phyloP scores from a whole-genome alignment of 2,113 vertebrate species.

The Cepphus grylle region DNA sequence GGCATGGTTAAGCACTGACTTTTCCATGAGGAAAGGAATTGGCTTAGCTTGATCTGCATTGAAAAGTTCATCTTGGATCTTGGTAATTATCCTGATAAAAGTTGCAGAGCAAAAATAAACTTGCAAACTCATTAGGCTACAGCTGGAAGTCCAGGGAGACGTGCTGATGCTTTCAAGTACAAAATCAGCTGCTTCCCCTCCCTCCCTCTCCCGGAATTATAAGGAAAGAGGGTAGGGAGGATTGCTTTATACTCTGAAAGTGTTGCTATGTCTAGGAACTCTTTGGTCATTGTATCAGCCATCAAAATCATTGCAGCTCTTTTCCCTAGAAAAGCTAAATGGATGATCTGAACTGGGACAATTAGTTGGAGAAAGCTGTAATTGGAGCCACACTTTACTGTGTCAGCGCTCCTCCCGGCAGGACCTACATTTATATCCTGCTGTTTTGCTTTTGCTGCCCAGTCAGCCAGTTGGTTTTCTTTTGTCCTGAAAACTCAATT shows the following conservation, averaged over 20 bases:
- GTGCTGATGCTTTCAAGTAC: background rate
- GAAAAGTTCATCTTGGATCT: background rate
- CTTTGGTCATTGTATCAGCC: background rate
- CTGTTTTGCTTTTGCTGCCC: constrained; percentile 4
- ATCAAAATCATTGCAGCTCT: background rate
- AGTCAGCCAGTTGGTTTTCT: background rate
- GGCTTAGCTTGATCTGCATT: background rate
- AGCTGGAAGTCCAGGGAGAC: background rate
- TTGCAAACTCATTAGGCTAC: background rate
- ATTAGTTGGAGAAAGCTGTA: background rate
- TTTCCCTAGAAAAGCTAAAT: background rate
- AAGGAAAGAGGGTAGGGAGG: background rate
- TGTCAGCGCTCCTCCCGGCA: background rate
- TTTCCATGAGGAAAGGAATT: background rate
- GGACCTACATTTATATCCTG: background rate
- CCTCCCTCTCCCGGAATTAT: background rate
- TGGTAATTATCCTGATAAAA: constrained; percentile 25
- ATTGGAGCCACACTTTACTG: background rate
- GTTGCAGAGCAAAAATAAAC: background rate
- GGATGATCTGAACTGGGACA: background rate
- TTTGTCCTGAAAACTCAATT: background rate
- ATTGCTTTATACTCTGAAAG: background rate
- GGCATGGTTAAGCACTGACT: background rate
- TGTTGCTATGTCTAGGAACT: background rate
- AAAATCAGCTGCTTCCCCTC: background rate